Evolutionary conservation across 2,113 vertebrate genomes (phyloP).

Genomic region (Hippocampus guttulatus): DNA sequence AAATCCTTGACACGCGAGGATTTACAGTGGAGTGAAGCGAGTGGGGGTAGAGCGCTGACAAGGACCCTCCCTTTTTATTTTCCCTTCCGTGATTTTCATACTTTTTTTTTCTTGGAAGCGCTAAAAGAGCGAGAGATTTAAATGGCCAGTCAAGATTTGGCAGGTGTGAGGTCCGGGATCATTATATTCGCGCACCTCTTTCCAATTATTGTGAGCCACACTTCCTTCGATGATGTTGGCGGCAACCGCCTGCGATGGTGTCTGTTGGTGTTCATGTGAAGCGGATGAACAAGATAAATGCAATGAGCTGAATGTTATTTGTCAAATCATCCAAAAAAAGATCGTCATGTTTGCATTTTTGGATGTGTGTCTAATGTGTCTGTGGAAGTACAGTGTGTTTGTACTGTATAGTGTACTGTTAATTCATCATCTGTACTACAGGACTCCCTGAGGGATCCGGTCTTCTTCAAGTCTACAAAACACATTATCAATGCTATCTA

Average conservation of each 20-base stretch:
- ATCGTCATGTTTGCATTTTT: not conserved
- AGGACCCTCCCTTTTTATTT: constrained; percentile 73
- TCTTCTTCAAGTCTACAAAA: no score
- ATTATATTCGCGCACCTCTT: constrained; percentile 78
- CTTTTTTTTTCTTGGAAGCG: not conserved
- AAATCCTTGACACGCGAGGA: constrained; percentile 73
- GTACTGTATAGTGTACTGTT: no score
- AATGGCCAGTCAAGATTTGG: constrained; percentile 75
- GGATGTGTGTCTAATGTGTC: not conserved
- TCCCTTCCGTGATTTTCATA: constrained; percentile 40
- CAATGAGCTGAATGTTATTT: constrained; percentile 43
- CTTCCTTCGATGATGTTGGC: constrained; percentile 49
- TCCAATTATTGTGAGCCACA: constrained; percentile 71
- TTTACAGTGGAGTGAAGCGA: constrained; percentile 67
- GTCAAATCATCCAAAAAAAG: constrained; percentile 30
- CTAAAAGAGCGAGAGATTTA: constrained; percentile 69
- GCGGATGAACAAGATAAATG: constrained; percentile 31
- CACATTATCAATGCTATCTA: no score
- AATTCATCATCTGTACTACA: no score
- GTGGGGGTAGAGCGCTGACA: constrained; percentile 56
- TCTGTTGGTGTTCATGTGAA: constrained; percentile 21
- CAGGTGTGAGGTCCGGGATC: constrained; percentile 76
- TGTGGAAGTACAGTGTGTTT: no score
- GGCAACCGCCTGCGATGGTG: not conserved
- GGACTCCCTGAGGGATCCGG: no score